Evolutionary conservation across 2,113 vertebrate species (phyloP), one percentile per base, ranked within the genome.

Genomic region (Salminus brasiliensis): DNA sequence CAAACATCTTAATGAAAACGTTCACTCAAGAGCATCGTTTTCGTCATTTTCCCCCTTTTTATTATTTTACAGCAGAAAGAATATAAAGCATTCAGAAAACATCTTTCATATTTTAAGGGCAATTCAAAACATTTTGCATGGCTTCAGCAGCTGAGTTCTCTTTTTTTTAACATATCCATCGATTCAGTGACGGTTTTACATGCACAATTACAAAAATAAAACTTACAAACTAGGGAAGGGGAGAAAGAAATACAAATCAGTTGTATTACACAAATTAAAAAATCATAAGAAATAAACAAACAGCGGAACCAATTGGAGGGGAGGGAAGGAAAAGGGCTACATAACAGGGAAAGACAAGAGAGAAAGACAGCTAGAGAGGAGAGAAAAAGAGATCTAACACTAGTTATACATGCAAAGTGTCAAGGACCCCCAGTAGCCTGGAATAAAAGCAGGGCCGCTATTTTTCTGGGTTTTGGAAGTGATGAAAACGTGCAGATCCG

Each of bases 81-180:
- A 99, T 99, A 98, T 97, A 99, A 99, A 99, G 98, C 98, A 99
- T 99, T 98, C 98, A 99, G 97, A 99, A 99, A 99, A 99, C 98
- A 98, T 98, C 95, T 98, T 98, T 95, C 96, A 97, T 98, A 97
- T 96, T 99, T 98, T 98, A 97, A 98, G 98, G 97, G 97, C 97
- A 98, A 97, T 99, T 99, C 97, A 98, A 99, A 99, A 98, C 94
- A 95, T 98, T 98, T 99, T 97, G 96, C 96, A 98, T 99, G 97
- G 95, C 98, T 98, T 98, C 96, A 98, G 97, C 98, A 97, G 97
- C 96, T 98, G 96, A 98, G 95, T 96, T 98, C 90, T 89, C 74
- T 90, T 87, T 89, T 95, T 91, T 90, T 93, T 95, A 94, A 97
- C 95, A 98, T 96, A 96, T 96, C 96, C 97, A 98, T 99, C 95